phyloP scores from a whole-genome alignment of 53 echinoderm and acorn worm genomes.

The Temnopleurus reevesii region DNA sequence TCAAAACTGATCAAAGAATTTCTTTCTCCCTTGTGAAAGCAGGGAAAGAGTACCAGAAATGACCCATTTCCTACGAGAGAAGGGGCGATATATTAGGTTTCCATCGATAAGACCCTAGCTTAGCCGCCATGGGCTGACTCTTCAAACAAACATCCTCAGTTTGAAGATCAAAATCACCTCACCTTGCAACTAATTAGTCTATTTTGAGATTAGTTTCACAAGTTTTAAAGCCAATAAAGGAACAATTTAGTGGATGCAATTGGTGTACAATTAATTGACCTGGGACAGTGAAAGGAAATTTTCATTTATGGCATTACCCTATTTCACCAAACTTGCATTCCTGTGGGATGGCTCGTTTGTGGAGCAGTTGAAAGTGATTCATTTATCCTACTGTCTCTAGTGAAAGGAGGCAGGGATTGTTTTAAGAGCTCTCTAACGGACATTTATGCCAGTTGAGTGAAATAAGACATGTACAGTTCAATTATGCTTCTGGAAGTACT shows the following conservation, averaged over 20 bases:
- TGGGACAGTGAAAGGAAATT: conserved; percentile 13
- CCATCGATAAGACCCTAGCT: background rate
- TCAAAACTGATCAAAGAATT: no score
- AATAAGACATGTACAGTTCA: no score
- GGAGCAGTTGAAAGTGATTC: background rate
- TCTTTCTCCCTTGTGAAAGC: no score
- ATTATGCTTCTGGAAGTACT: no score
- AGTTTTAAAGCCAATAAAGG: background rate
- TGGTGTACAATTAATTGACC: conserved; percentile 6
- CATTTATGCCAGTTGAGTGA: no score
- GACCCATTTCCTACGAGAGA: background rate
- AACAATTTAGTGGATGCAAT: background rate
- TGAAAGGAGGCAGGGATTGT: background rate
- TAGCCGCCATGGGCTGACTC: background rate
- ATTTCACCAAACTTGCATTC: background rate
- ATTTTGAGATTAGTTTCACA: background rate
- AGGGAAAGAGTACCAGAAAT: background rate
- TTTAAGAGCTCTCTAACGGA: no score
- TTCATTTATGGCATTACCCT: conserved; percentile 12
- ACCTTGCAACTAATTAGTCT: conserved; percentile 22
- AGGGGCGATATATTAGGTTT: background rate
- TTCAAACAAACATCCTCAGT: background rate
- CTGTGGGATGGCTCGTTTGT: background rate
- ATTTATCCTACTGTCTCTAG: no score
- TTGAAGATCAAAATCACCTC: background rate